These are phyloP conservation scores for Trichacis sp. DNA, from an alignment of 2,888 invertebrate species.

Conservation along the genomic window DNA sequence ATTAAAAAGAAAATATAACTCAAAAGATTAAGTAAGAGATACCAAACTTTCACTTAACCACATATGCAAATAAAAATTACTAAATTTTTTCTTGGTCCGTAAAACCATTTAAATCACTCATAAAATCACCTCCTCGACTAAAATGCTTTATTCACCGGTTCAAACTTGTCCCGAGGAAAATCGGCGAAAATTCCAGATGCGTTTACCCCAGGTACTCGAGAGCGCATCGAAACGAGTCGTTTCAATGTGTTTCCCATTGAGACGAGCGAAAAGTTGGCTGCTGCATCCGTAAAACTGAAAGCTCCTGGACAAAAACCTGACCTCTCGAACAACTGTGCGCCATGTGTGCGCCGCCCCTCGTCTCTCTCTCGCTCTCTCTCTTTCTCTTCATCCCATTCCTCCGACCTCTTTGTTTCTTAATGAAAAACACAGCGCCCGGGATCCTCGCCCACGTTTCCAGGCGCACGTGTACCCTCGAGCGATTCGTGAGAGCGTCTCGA, in stretches of 20 bases:
- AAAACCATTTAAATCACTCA: too few relatives aligned
- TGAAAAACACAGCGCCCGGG: not conserved
- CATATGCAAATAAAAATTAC: too few relatives aligned
- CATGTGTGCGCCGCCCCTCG: conserved; percentile 62
- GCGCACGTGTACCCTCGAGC: not conserved
- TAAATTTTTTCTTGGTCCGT: too few relatives aligned
- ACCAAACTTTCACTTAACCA: too few relatives aligned
- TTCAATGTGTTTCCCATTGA: conserved; percentile 22
- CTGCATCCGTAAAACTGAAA: conserved; percentile 62
- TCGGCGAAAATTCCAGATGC: too few relatives aligned
- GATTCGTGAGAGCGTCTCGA: not conserved
- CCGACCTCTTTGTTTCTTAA: conserved; percentile 42
- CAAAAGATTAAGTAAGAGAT: too few relatives aligned
- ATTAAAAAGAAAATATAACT: too few relatives aligned
- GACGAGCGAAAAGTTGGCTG: conserved; percentile 42
- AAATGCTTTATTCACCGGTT: too few relatives aligned
- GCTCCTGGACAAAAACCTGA: conserved; percentile 66
- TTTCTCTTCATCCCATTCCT: conserved; percentile 22
- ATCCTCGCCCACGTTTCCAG: not conserved
- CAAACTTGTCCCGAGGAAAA: too few relatives aligned
- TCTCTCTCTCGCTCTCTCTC: conserved; percentile 3
- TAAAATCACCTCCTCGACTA: too few relatives aligned
- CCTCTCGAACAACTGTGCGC: conserved; percentile 68
- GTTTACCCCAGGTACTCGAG: too few relatives aligned
- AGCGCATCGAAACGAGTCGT: conserved; percentile 26